Evolutionary conservation across 2,888 invertebrate genomes (phyloP).

Genomic region (Tetanocera ferruginea): DNA sequence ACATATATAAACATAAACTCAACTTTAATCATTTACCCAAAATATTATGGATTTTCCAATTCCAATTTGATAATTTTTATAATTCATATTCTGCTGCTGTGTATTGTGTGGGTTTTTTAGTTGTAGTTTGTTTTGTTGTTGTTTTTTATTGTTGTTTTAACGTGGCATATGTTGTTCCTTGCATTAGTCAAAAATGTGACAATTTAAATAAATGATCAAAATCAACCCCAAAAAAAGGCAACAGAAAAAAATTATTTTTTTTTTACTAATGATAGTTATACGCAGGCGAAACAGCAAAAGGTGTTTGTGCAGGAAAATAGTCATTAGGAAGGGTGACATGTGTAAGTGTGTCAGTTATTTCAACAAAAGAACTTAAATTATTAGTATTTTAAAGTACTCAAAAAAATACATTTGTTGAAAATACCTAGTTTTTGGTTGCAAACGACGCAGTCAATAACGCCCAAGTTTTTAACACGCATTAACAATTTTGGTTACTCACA

Average conservation of each 20-base stretch:
- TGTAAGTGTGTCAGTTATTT: not conserved
- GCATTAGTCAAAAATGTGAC: slow-evolving; percentile 47
- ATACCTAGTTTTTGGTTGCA: too few relatives aligned
- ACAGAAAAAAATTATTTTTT: not conserved
- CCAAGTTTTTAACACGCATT: not conserved
- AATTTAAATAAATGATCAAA: slow-evolving; percentile 61
- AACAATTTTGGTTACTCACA: not conserved
- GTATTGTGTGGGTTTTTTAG: slow-evolving; percentile 50
- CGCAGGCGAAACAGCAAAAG: slow-evolving; percentile 16
- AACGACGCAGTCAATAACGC: too few relatives aligned
- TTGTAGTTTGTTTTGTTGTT: not conserved
- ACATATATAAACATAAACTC: not conserved
- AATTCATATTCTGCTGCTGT: slow-evolving; percentile 48
- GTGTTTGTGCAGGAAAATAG: slow-evolving; percentile 26
- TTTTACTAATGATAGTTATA: slow-evolving; percentile 30
- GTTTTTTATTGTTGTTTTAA: not conserved
- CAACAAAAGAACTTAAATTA: not conserved
- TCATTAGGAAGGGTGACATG: slow-evolving; percentile 12
- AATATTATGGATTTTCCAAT: slow-evolving; percentile 55
- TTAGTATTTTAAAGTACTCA: slow-evolving; percentile 2
- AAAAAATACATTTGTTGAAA: too few relatives aligned
- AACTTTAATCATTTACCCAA: slow-evolving; percentile 58
- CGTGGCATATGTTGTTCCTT: slow-evolving; percentile 26
- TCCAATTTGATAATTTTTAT: slow-evolving; percentile 42
- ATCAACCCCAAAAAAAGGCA: slow-evolving; percentile 22